These are phyloP conservation scores for Oncopodura yosiiana DNA, from an alignment of 1,140 invertebrate genomes.

Conservation along the genomic window DNA sequence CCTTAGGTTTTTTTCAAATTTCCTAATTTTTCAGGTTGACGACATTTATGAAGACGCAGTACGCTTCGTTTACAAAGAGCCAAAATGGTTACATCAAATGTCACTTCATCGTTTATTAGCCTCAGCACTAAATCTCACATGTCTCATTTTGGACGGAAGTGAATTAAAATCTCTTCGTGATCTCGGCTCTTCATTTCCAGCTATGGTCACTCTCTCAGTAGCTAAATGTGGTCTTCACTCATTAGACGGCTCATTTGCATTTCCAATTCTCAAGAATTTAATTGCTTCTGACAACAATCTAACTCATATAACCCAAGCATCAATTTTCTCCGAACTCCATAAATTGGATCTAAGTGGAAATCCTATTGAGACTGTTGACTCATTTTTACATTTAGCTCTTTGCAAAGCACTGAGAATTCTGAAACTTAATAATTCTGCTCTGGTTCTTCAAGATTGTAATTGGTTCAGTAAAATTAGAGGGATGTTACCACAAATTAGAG, in stretches of 20 bases:
- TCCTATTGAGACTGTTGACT: too few species aligned
- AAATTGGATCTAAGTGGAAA: constrained; percentile 46
- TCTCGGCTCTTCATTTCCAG: constrained; percentile 52
- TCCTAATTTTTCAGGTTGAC: background rate
- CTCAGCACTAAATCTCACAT: constrained; percentile 46
- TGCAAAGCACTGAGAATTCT: too few species aligned
- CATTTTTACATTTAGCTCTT: too few species aligned
- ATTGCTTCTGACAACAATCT: constrained; percentile 53
- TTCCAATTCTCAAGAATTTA: constrained; percentile 49
- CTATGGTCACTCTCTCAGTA: constrained; percentile 51
- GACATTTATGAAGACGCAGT: background rate
- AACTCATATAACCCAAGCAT: constrained; percentile 48
- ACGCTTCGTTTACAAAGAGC: constrained; percentile 16
- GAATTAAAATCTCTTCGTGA: constrained; percentile 51
- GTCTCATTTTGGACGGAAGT: constrained; percentile 54
- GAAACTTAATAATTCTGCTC: too few species aligned
- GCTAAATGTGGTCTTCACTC: constrained; percentile 52
- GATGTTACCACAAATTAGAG: too few species aligned
- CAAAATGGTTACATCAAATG: constrained; percentile 22
- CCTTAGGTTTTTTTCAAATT: background rate
- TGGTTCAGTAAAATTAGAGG: too few species aligned
- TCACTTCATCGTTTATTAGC: constrained; percentile 18
- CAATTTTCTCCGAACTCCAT: constrained; percentile 45
- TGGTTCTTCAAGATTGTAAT: too few species aligned
- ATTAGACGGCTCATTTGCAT: constrained; percentile 54